A percentile compares a stretch with the other conserved stretches of the same genome.
phyloP scores from a whole-genome alignment of 2,113 vertebrate species.

The Ageneiosus marmoratus region DNA sequence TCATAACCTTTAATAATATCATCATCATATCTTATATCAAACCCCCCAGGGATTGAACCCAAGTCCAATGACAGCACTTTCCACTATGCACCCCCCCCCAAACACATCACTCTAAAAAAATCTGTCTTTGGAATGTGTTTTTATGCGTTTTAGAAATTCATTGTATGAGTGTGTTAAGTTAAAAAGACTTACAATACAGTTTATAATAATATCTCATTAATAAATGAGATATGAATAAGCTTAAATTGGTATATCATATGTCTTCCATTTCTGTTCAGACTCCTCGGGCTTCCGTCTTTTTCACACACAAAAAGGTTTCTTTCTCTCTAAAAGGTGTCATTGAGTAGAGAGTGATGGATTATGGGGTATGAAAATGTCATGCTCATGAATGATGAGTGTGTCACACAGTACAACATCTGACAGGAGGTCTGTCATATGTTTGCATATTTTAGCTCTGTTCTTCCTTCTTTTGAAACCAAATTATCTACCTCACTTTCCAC shows the following conservation, averaged over 20 bases:
- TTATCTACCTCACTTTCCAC: neutral
- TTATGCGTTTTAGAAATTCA: neutral
- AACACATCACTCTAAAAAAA: neutral
- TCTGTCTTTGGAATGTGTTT: neutral
- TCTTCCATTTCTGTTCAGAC: neutral
- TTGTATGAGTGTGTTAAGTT: neutral
- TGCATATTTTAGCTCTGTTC: neutral
- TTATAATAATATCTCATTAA: neutral
- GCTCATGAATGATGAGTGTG: neutral
- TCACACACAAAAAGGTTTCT: neutral
- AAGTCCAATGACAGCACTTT: too few species aligned
- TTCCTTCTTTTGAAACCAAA: neutral
- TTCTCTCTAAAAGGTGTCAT: neutral
- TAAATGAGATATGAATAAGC: neutral
- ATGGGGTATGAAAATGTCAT: constrained; percentile 44
- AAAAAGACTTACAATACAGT: neutral
- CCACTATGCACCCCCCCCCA: too few species aligned
- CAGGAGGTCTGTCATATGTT: neutral
- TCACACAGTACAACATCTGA: neutral
- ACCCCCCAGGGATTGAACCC: too few species aligned
- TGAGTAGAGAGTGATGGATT: constrained; percentile 39
- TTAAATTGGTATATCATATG: too few species aligned
- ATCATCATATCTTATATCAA: too few species aligned
- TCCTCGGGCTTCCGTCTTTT: neutral
- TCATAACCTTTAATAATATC: neutral